Conservation (phyloP, 2,113 vertebrate genomes). For the Naja naja region DNA sequence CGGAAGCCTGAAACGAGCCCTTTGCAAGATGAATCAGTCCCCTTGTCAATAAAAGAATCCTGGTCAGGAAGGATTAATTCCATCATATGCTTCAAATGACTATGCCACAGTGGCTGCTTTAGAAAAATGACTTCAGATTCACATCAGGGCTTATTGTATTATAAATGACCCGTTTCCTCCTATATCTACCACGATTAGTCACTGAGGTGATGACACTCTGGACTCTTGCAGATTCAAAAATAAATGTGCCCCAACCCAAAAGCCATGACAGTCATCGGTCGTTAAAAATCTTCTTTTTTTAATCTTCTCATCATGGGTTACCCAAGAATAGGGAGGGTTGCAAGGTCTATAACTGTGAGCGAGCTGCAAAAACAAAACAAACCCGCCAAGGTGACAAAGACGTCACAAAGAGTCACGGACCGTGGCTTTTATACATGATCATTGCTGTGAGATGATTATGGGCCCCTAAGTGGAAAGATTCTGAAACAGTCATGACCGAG, state of each 20-base stretch:
- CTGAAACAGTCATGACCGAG: background rate
- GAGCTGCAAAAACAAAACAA: background rate
- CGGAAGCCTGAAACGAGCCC: background rate
- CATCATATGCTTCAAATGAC: conserved; percentile 20
- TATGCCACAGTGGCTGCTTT: conserved; percentile 46
- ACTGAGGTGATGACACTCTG: conserved; percentile 6
- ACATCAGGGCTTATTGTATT: background rate
- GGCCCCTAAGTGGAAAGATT: background rate
- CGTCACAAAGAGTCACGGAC: background rate
- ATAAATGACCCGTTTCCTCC: background rate
- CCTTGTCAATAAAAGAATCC: background rate
- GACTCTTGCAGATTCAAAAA: conserved; percentile 1
- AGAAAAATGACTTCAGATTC: conserved; percentile 17
- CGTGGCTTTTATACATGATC: background rate
- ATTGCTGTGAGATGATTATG: background rate
- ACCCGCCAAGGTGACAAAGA: background rate
- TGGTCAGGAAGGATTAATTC: conserved; percentile 34
- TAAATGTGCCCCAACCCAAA: background rate
- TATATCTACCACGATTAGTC: background rate
- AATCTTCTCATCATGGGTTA: rapidly evolving
- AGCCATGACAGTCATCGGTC: conserved; percentile 10
- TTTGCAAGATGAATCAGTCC: background rate
- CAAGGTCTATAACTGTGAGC: background rate
- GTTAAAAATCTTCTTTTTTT: background rate
- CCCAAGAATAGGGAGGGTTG: background rate